A percentile compares a stretch with the other conserved stretches of the same genome.
Evolutionary conservation across 2,113 vertebrate species (phyloP).

Genomic region (Tupaia tana): DNA sequence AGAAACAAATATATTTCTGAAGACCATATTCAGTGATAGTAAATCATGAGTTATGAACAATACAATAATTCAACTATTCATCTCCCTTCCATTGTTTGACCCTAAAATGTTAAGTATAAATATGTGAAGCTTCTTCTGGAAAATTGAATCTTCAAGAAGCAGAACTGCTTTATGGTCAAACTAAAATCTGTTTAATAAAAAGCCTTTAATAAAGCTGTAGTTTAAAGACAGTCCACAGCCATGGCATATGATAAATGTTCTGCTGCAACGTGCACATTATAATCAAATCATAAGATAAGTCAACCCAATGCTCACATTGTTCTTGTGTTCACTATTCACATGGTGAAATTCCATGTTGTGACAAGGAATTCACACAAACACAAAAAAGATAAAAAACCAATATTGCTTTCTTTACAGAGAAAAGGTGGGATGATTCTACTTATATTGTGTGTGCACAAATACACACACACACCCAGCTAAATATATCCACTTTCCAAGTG

Average conservation of each 20-base stretch:
- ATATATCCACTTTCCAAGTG: neutral
- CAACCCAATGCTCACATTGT: conserved; percentile 73
- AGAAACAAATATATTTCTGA: conserved; percentile 58
- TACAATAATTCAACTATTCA: conserved; percentile 70
- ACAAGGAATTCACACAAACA: conserved; percentile 28
- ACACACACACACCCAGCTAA: neutral
- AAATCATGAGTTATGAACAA: conserved; percentile 73
- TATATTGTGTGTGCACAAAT: neutral
- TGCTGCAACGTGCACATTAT: conserved; percentile 81
- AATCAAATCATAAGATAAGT: conserved; percentile 86
- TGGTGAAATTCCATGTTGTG: conserved; percentile 41
- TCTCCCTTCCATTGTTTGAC: conserved; percentile 78
- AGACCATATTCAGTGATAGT: neutral
- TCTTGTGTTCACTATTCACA: conserved; percentile 73
- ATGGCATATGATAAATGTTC: conserved; percentile 84
- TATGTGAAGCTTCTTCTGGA: conserved; percentile 78
- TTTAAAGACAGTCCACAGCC: conserved; percentile 75
- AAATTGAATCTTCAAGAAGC: conserved; percentile 76
- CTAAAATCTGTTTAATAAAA: conserved; percentile 83
- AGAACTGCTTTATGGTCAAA: conserved; percentile 73
- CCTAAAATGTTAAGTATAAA: conserved; percentile 82
- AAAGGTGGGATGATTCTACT: neutral
- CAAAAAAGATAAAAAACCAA: neutral
- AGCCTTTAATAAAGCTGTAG: conserved; percentile 81
- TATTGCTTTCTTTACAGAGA: neutral